phyloP scores from a whole-genome alignment of 2,797 vertebrate species.

The Bothrops alternatus region DNA sequence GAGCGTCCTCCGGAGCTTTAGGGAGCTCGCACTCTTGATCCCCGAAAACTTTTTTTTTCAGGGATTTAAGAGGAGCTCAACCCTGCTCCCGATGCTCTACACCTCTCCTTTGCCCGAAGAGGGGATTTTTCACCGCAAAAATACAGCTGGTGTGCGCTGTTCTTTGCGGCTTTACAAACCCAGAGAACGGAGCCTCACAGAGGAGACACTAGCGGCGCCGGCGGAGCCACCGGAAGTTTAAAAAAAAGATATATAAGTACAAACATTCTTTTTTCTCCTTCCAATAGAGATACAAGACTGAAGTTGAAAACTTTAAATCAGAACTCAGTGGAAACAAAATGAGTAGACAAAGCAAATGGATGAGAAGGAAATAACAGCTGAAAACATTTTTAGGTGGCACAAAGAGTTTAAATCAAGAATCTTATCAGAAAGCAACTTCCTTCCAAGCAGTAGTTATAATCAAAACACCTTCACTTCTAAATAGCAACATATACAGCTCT shows the following conservation, averaged over 20 bases:
- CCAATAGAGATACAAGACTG: not conserved
- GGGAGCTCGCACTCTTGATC: too few relatives aligned
- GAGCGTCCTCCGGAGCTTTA: too few relatives aligned
- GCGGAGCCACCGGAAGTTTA: too few relatives aligned
- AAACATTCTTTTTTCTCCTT: not conserved
- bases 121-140: too few relatives aligned
- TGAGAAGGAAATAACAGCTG: not conserved
- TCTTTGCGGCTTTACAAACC: too few relatives aligned
- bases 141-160: too few relatives aligned
- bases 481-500: not conserved
- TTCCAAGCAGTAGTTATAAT: not conserved
- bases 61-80: too few relatives aligned
- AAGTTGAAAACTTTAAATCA: not conserved
- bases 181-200: too few relatives aligned
- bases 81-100: too few relatives aligned
- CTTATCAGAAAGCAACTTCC: not conserved
- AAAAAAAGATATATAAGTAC: not conserved
- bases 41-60: too few relatives aligned
- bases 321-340: not conserved
- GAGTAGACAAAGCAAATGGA: not conserved
- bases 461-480: not conserved
- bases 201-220: too few relatives aligned
- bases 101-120: too few relatives aligned
- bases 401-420: not conserved
- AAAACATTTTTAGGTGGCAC: not conserved